phyloP scores from a whole-genome alignment of 1,140 invertebrate species.

The Hycleus cichorii region DNA sequence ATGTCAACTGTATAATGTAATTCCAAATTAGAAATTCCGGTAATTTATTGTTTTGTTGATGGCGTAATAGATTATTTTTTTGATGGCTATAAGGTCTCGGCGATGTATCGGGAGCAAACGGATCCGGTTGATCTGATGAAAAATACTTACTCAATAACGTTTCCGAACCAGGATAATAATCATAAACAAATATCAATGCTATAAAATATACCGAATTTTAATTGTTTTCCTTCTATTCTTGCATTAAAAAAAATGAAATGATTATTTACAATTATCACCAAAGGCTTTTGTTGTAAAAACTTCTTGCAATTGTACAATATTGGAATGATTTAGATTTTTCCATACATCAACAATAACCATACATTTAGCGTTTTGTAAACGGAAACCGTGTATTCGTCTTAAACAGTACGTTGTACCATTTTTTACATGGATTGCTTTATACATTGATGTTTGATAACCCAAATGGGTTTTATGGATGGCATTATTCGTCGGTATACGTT shows the following conservation, averaged over 20 bases:
- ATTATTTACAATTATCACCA: constrained; percentile 76
- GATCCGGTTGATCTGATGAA: constrained; percentile 65
- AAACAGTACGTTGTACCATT: constrained; percentile 81
- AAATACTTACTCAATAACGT: constrained; percentile 85
- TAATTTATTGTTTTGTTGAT: constrained; percentile 65
- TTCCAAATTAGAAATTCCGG: constrained; percentile 92
- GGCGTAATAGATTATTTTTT: constrained; percentile 66
- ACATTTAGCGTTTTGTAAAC: constrained; percentile 75
- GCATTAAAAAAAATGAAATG: background rate
- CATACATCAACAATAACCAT: constrained; percentile 83
- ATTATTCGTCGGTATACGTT: constrained; percentile 49
- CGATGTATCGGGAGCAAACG: constrained; percentile 76
- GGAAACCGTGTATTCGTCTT: constrained; percentile 81
- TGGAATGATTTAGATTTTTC: constrained; percentile 89
- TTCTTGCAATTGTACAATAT: constrained; percentile 84
- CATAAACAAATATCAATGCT: constrained; percentile 95
- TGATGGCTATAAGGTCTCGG: constrained; percentile 75
- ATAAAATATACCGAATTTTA: constrained; percentile 32
- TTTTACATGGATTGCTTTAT: constrained; percentile 84
- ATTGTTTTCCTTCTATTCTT: background rate
- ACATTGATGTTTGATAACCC: constrained; percentile 78
- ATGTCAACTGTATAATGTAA: constrained; percentile 91
- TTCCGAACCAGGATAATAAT: constrained; percentile 86
- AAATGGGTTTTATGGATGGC: constrained; percentile 56
- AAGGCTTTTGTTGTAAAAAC: constrained; percentile 94